These are phyloP conservation scores for Axis porcinus DNA, from an alignment of 2,113 vertebrate genomes.

Conservation along the genomic window DNA sequence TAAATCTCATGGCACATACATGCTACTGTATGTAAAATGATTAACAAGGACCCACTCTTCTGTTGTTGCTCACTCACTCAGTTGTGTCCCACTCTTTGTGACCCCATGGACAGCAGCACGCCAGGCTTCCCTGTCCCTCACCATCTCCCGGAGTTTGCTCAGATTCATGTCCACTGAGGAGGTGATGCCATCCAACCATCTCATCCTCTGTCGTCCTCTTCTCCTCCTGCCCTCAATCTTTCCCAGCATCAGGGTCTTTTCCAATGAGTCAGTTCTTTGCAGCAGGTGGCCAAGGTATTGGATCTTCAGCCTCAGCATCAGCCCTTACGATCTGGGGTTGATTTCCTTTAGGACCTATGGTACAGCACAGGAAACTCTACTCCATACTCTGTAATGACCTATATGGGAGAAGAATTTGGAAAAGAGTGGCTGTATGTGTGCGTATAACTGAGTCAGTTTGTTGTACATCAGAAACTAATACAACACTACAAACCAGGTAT, in stretches of 20 bases:
- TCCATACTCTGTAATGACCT: background rate
- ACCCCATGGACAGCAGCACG: fast-evolving
- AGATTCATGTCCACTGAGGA: background rate
- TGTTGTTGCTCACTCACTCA: background rate
- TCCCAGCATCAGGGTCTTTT: background rate
- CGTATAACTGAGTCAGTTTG: background rate
- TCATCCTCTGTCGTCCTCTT: background rate
- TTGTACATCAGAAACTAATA: background rate
- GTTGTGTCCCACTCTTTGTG: fast-evolving
- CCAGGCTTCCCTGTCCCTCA: background rate
- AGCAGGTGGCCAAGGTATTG: background rate
- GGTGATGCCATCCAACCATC: background rate
- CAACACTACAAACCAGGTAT: background rate
- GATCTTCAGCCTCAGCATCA: background rate
- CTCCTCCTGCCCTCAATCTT: background rate
- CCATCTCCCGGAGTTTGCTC: background rate
- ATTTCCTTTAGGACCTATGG: background rate
- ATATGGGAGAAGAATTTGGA: background rate
- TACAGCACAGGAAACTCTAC: background rate
- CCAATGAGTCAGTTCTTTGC: fast-evolving
- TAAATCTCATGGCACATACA: no score
- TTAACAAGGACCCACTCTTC: background rate
- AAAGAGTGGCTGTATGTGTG: background rate
- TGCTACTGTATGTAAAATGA: background rate
- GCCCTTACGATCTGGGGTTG: background rate